Base-by-base conservation (phyloP, 2,113 vertebrate species). In the Siniperca knerii region DNA sequence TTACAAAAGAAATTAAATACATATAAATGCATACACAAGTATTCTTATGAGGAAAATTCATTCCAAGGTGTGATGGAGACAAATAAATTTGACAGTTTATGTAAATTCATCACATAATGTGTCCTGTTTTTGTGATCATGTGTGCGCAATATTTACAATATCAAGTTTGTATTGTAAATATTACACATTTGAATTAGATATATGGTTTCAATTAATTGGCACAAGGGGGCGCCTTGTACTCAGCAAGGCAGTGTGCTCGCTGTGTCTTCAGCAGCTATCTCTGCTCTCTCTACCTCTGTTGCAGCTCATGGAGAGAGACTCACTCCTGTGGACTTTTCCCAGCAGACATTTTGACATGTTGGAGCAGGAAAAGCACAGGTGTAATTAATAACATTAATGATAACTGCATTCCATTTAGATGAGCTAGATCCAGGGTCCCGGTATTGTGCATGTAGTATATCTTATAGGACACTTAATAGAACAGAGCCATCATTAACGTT, bases 71-170 rank as follows among this genome's bases (percentile, higher is more conserved):
- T 65, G 37, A 77, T 35, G 82, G 33, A 79, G 75, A 57, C 9
- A 37, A 93, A 91, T 92, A 89, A 91, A 91, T 78, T 6, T 61
- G 18, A 82, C 68, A 33, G 40, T 86, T 89, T 52, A 54, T 85
- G 75, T 79, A 18, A 60, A 82, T 35, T 29, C 8, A 8, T 65
- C 33, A 62, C 20, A 9, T 75, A 16, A 16, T 54, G 55, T 44
- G 64, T 84, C 23, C 16, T 65, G n/a, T 82, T 79, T 75, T 15
- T 80, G 37, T 62, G n/a, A 48, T 16, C 11, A n/a, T 50, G 3
- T 8, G 8, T 68, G 9, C 8, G 4, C 18, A 64, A 1, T 42
- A 8, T 67, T 74, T 69, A 4, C 21, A 50, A 8, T 42, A 37
- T 16, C 12, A n/a, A 25, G 20, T 25, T 61, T 40, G 20, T 42